Percentiles rank a stretch among this genome's conserved stretches.
These are phyloP conservation scores for Noturus placidus DNA, from an alignment of 2,113 vertebrate genomes.

Conservation along the genomic window DNA sequence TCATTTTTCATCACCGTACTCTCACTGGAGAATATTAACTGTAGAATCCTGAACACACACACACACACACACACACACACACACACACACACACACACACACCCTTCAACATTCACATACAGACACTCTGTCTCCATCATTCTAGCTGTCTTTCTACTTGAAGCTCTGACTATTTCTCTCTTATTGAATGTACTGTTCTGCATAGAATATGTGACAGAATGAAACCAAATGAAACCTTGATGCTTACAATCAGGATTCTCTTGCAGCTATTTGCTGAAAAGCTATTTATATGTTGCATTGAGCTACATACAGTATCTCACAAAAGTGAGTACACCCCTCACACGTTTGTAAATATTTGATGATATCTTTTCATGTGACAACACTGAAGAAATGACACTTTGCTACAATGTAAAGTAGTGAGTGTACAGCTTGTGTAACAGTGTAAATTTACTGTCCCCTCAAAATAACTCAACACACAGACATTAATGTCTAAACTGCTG, in stretches of 20 bases:
- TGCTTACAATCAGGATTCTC: conserved; percentile 29
- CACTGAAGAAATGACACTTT: no score
- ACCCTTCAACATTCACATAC: not conserved
- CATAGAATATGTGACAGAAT: not conserved
- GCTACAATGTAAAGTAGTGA: no score
- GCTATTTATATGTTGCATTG: not conserved
- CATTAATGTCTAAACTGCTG: no score
- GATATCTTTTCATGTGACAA: no score
- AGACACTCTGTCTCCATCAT: not conserved
- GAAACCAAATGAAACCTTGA: conserved; percentile 24
- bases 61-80: not conserved
- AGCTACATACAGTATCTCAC: no score
- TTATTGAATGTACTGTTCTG: conserved; percentile 2
- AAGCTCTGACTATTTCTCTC: not conserved
- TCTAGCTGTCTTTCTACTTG: not conserved
- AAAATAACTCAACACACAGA: no score
- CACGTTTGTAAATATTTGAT: no score
- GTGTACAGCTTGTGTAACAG: no score
- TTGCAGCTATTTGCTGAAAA: conserved; percentile 32
- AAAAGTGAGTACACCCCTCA: no score
- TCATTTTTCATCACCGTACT: not conserved
- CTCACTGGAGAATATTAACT: not conserved
- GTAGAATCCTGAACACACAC: not conserved
- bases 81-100: not conserved
- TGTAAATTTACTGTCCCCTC: no score